phyloP scores from a whole-genome alignment of 2,888 invertebrate genomes.

The Drosophila villosipedis region DNA sequence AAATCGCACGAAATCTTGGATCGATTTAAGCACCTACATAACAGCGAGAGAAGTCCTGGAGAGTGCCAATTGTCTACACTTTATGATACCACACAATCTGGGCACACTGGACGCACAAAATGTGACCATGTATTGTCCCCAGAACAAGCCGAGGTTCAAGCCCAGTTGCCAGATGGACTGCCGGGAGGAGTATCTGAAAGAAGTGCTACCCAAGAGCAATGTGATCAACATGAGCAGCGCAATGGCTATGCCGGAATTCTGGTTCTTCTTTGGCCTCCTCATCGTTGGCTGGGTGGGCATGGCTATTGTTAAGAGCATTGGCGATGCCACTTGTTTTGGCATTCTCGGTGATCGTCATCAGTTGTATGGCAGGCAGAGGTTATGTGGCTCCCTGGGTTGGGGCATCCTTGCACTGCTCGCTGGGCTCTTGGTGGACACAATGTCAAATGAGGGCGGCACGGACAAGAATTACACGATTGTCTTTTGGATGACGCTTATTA shows the following conservation, averaged over 20 bases:
- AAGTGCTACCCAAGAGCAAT: conserved; percentile 66
- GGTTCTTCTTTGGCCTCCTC: conserved; percentile 91
- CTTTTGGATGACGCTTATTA: conserved; percentile 90
- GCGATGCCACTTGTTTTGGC: conserved; percentile 95
- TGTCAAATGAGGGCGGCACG: conserved; percentile 87
- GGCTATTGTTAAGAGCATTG: conserved; percentile 94
- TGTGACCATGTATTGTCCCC: conserved; percentile 80
- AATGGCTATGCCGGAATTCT: conserved; percentile 88
- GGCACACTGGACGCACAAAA: conserved; percentile 86
- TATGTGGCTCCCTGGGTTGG: conserved; percentile 96
- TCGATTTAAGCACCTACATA: not conserved
- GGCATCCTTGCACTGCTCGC: conserved; percentile 91
- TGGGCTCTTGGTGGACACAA: conserved; percentile 91
- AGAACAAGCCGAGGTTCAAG: conserved; percentile 72
- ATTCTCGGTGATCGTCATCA: conserved; percentile 91
- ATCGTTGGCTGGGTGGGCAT: conserved; percentile 93
- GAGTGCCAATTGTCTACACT: conserved; percentile 84
- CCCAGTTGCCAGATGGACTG: conserved; percentile 50
- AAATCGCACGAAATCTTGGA: not conserved
- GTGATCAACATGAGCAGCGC: conserved; percentile 78
- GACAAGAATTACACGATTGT: conserved; percentile 91
- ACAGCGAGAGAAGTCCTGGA: not conserved
- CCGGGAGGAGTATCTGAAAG: conserved; percentile 70
- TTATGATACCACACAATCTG: conserved; percentile 83
- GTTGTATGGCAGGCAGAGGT: conserved; percentile 93